phyloP scores from a whole-genome alignment of 2,888 invertebrate species.

The Trisateles emortualis region DNA sequence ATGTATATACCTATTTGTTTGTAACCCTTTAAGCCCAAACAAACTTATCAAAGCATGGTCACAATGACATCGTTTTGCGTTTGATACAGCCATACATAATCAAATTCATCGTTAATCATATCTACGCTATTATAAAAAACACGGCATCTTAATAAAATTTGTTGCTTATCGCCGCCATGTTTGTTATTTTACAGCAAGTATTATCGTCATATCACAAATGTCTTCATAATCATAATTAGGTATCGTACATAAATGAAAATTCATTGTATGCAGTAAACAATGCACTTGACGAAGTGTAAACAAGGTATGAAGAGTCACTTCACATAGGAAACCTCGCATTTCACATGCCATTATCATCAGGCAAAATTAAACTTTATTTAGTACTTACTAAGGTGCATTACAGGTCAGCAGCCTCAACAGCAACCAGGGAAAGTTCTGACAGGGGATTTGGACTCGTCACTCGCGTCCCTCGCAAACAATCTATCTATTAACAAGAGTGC shows the following conservation, averaged over 20 bases:
- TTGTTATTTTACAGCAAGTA: neutral
- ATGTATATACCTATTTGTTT: constrained; percentile 29
- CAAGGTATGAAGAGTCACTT: neutral
- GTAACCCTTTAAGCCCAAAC: constrained; percentile 13
- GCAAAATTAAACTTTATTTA: constrained; percentile 16
- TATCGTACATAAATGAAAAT: neutral
- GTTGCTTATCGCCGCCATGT: neutral
- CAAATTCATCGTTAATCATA: neutral
- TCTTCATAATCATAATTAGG: neutral
- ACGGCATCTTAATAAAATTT: constrained; percentile 16
- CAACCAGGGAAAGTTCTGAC: constrained; percentile 92
- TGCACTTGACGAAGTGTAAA: neutral
- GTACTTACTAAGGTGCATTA: constrained; percentile 35
- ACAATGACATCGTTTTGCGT: neutral
- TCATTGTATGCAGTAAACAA: neutral
- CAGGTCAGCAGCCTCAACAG: constrained; percentile 75
- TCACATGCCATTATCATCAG: neutral
- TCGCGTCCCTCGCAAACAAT: constrained; percentile 97
- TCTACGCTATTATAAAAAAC: constrained; percentile 6
- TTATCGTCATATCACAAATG: neutral
- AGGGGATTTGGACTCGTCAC: constrained; percentile 97
- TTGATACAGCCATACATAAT: neutral
- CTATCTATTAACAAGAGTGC: constrained; percentile 94
- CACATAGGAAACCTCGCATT: neutral
- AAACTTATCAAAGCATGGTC: constrained; percentile 28